Evolutionary conservation across 1,140 invertebrate species (phyloP).

Genomic region (Acromyrmex charruanus): DNA sequence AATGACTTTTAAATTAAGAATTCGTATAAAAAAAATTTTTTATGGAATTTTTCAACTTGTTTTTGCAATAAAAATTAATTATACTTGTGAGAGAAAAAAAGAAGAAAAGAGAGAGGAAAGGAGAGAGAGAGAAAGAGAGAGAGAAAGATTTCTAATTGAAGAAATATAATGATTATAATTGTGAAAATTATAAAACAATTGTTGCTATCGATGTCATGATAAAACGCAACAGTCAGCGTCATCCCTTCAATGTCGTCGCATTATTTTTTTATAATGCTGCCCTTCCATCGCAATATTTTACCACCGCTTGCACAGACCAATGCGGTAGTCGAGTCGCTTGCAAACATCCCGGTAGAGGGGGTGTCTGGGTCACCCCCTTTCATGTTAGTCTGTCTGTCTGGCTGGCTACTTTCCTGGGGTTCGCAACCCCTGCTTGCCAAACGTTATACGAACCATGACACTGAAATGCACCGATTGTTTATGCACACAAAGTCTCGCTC

Average conservation of each 20-base stretch:
- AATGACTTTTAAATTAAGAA: slow-evolving; percentile 1
- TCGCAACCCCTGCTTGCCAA: slow-evolving; percentile 78
- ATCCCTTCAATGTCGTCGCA: slow-evolving; percentile 48
- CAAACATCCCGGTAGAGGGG: slow-evolving; percentile 79
- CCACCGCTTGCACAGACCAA: slow-evolving; percentile 67
- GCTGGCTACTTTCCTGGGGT: slow-evolving; percentile 79
- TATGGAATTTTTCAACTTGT: neutral
- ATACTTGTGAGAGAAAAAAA: neutral
- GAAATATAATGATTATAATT: slow-evolving; percentile 4
- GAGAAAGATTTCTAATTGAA: neutral
- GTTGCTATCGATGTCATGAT: slow-evolving; percentile 16
- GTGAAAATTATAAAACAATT: slow-evolving; percentile 25
- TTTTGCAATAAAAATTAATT: neutral
- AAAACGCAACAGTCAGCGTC: slow-evolving; percentile 24
- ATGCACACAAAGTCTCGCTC: slow-evolving; percentile 46
- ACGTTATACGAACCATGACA: slow-evolving; percentile 64
- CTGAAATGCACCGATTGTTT: slow-evolving; percentile 74
- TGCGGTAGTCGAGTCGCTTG: slow-evolving; percentile 72
- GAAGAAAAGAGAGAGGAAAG: neutral
- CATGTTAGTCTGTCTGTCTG: slow-evolving; percentile 80
- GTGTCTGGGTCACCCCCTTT: slow-evolving; percentile 86
- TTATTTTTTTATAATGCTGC: slow-evolving; percentile 67
- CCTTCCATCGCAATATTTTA: slow-evolving; percentile 52
- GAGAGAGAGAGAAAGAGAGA: neutral
- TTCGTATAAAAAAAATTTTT: neutral